Evolutionary conservation across 2,797 vertebrate genomes (phyloP), one percentile per base, ranked within the genome.

Genomic region (Anguilla obscura): DNA sequence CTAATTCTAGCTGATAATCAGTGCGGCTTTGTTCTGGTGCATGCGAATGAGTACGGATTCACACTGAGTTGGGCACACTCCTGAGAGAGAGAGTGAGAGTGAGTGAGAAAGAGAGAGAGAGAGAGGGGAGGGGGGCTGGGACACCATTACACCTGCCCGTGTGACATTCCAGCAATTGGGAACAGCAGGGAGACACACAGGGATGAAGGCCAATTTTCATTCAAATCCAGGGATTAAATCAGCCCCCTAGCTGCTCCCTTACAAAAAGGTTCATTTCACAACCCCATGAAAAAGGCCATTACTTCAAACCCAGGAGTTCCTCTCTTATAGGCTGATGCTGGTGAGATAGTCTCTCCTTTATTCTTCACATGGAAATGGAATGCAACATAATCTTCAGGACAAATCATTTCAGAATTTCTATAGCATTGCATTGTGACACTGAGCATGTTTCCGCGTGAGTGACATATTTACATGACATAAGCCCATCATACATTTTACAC

Each of bases 21-120:
- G 4, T n/a, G 66, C 79, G 80, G 86, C 21, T 36, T 66, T 86
- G 87, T 86, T 85, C 85, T 80, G 71, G 52, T 45, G 45, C n/a
- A 76, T 30, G 76, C 12, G 45, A 79, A 16, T 40, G 58, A 66
- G 85, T 69, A 85, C 45, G 48, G 74, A 86, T 24, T 86, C 88
- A 54, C 76, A 69, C 85, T 88, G 85, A 54, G 85, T 60, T 0
- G 71, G 88, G 84, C 84, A 45, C 69, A 58, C 18, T 50, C 33
- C 84, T 58, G 36, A 56, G n/a, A 48, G 30, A 24, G 56, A 33
- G 58, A 21, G 30, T 24, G 48, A 24, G 45, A 24, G 50, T 24
- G 63, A 14, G 85, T 45, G 63, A 54, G 27, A 21, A 30, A 12
- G 54, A 40, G n/a, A 30, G 21, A 36, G 74, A 14, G 58, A 36